These are phyloP conservation scores for Steinernema khuongi DNA, from an alignment of 1,140 invertebrate species.

Conservation along the genomic window DNA sequence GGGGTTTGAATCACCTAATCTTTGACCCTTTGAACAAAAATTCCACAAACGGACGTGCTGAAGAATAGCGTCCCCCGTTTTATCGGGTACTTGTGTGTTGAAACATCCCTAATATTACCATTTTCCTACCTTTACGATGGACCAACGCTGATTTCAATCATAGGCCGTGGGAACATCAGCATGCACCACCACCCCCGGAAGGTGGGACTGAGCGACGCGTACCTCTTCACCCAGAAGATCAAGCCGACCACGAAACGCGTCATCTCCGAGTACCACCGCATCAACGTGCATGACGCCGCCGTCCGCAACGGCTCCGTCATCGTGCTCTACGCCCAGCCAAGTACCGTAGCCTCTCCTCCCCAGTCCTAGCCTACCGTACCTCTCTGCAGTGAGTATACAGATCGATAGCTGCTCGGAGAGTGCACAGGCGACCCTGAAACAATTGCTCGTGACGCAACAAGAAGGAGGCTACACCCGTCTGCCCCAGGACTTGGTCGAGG, in stretches of 20 bases:
- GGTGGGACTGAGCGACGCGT: constrained; percentile 91
- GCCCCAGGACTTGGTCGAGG: constrained; percentile 76
- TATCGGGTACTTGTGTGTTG: too few relatives aligned
- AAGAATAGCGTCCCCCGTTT: too few relatives aligned
- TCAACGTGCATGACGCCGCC: constrained; percentile 71
- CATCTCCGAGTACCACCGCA: constrained; percentile 91
- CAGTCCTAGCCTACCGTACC: constrained; percentile 1
- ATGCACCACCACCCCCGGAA: constrained; percentile 85
- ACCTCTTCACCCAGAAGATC: constrained; percentile 79
- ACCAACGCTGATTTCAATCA: too few relatives aligned
- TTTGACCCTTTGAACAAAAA: too few relatives aligned
- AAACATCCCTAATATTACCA: too few relatives aligned
- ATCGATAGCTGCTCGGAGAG: constrained; percentile 70
- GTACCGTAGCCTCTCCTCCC: constrained; percentile 57
- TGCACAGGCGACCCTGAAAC: constrained; percentile 56
- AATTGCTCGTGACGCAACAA: constrained; percentile 80
- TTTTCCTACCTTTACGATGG: too few relatives aligned
- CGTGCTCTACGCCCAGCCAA: constrained; percentile 74
- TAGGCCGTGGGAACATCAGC: constrained; percentile 70
- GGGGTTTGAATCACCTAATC: too few relatives aligned
- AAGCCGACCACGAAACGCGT: constrained; percentile 61
- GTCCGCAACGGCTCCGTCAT: constrained; percentile 79
- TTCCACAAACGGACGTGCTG: too few relatives aligned
- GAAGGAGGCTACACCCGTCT: constrained; percentile 65
- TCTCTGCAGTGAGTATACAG: constrained; percentile 69